These are phyloP conservation scores for Spicauda simplicius DNA, from an alignment of 2,888 invertebrate species.

Conservation along the genomic window DNA sequence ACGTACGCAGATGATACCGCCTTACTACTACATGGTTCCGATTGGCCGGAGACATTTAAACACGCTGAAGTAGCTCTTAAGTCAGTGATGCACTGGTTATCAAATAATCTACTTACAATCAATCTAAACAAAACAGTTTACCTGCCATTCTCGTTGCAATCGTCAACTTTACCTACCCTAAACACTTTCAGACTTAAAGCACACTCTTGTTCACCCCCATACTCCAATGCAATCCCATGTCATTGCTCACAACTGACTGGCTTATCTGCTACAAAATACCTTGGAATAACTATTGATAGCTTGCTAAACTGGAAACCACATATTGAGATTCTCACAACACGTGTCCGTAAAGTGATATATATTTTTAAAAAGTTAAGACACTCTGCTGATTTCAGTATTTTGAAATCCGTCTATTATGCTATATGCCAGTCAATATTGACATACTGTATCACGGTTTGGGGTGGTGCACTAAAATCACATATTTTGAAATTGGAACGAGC, in stretches of 20 bases:
- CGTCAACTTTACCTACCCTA: neutral
- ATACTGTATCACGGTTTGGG: slow-evolving; percentile 37
- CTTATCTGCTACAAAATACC: neutral
- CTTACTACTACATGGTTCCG: slow-evolving; percentile 2
- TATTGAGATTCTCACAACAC: neutral
- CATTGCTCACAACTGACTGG: neutral
- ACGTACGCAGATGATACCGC: slow-evolving; percentile 19
- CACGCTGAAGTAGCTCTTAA: neutral
- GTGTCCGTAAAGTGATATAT: neutral
- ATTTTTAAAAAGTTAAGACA: neutral
- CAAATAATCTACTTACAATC: slow-evolving; percentile 15
- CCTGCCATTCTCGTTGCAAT: slow-evolving; percentile 12
- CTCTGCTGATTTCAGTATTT: neutral
- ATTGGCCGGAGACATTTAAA: slow-evolving; percentile 12
- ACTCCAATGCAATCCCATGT: neutral
- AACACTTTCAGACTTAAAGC: neutral
- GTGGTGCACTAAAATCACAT: neutral
- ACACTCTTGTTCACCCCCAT: neutral
- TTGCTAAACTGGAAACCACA: neutral
- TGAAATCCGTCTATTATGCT: neutral
- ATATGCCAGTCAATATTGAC: slow-evolving; percentile 13
- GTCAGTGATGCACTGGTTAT: neutral
- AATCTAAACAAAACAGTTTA: slow-evolving; percentile 11
- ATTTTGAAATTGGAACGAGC: neutral
- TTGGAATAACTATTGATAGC: neutral